Evolutionary conservation across 2,113 vertebrate genomes (phyloP), one percentile per base, ranked within the genome.

Genomic region (Sturnus vulgaris): DNA sequence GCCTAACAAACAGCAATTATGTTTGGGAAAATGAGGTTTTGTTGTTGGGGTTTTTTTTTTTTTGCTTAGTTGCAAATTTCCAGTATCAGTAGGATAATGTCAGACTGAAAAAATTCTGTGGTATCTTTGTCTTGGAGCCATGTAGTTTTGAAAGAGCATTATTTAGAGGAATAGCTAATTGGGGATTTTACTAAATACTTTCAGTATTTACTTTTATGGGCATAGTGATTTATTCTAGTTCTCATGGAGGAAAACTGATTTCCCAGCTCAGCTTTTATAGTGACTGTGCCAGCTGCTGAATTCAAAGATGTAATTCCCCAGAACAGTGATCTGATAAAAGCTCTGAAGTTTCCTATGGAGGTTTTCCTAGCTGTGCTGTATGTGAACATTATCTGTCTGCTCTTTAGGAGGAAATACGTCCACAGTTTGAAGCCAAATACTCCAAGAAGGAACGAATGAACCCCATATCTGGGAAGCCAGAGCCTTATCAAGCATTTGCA

Each of bases 361-460:
- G 42, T 50, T 75, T 35, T 44, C 18, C 35, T 57, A 56, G 20
- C 37, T 97, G 23, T 86, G 84, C 49, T 85, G 3, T 30, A 33
- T 46, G 19, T 93, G 40, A 93, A 92, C 57, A 12, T 82, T 96
- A 25, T 96, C 86, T 96, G 13, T 95, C 90, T 97, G 17, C 96
- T 95, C 80, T 93, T 88, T 92, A 99, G 98, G 99, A 99, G 93
- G 99, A 99, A 98, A 98, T 99, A 78, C 98, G 99, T 16, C 99
- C 99, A 0, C 99, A 99, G 97, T 99, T 99, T 97, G 99, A 99
- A 98, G 98, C 99, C 91, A 99, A 99, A 97, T 99, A 99, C 97
- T 99, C 99, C 88, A 99, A 99, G 97, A 99, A 99, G 90, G 99
- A 99, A 65, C 98, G 99, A 92, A 98, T 98, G 98, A 99, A 99